A percentile compares a stretch with the other conserved stretches of the same genome.
Conservation (phyloP, 2,888 invertebrate genomes). For the Uloborus plumipes region DNA sequence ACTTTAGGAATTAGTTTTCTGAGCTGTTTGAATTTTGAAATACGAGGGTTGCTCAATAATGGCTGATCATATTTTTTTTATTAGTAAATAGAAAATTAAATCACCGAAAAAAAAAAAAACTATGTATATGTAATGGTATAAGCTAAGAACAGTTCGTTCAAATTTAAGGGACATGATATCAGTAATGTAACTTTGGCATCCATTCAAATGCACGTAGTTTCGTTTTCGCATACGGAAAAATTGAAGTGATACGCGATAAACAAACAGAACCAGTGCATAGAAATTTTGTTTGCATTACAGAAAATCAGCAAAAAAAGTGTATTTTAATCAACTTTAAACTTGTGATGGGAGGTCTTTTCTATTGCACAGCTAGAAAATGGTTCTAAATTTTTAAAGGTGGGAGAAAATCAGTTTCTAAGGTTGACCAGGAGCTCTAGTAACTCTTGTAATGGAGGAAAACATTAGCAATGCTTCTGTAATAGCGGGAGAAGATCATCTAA, state of each 20-base stretch:
- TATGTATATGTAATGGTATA: not conserved
- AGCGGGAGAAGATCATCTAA: no score
- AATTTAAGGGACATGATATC: not conserved
- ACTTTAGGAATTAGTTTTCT: no score
- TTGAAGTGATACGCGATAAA: not conserved
- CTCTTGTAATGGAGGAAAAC: no score
- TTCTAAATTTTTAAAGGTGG: no score
- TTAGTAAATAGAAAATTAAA: not conserved
- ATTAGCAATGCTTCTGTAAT: no score
- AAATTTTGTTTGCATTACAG: not conserved
- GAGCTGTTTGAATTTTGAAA: no score
- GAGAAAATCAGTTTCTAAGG: no score
- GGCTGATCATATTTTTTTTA: not conserved
- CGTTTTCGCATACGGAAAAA: constrained; percentile 1
- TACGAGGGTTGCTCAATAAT: not conserved
- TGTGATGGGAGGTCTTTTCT: no score
- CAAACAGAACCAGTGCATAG: not conserved
- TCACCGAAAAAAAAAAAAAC: not conserved
- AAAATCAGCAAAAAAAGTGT: not conserved
- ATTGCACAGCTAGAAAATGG: no score
- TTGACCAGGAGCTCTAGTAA: no score
- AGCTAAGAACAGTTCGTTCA: not conserved
- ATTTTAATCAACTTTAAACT: no score
- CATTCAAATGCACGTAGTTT: not conserved
- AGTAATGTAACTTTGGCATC: not conserved